phyloP scores from a whole-genome alignment of 2,888 invertebrate genomes.

The Mermis nigrescens region DNA sequence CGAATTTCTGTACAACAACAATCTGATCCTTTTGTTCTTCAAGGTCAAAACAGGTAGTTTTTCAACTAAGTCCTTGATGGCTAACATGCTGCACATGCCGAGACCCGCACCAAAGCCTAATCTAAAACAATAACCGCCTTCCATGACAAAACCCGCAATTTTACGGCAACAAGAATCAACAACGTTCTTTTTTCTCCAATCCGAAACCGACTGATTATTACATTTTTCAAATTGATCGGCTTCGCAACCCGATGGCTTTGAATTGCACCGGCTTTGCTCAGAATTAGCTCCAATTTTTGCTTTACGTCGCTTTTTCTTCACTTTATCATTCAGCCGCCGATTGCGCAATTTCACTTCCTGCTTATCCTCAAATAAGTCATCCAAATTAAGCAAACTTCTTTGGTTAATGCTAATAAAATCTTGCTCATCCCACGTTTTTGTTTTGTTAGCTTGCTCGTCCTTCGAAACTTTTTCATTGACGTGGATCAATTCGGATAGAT shows the following conservation, averaged over 20 bases:
- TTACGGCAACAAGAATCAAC: constrained; percentile 44
- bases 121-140: constrained; percentile 52
- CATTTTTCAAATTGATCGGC: too few relatives aligned
- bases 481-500: neutral
- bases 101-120: constrained; percentile 49
- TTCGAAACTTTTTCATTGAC: neutral
- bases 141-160: constrained; percentile 53
- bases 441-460: too few relatives aligned
- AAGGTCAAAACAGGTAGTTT: neutral
- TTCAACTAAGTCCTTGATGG: neutral
- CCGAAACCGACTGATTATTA: too few relatives aligned
- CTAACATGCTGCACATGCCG: constrained; percentile 40
- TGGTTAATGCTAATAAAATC: neutral
- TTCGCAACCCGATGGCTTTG: too few relatives aligned
- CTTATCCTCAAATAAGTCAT: constrained; percentile 1
- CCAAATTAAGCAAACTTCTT: neutral
- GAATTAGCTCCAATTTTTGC: neutral
- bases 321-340: constrained; percentile 5
- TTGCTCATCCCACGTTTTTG: too few relatives aligned
- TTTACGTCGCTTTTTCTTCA: constrained; percentile 4
- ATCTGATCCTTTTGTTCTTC: neutral
- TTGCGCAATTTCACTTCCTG: neutral
- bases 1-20: neutral
- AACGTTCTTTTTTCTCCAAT: too few relatives aligned
- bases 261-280: too few relatives aligned